Percentiles rank a stretch among this genome's conserved stretches.
Evolutionary conservation across 1,140 invertebrate genomes (phyloP).

Genomic region (Xylocopa sonorina): DNA sequence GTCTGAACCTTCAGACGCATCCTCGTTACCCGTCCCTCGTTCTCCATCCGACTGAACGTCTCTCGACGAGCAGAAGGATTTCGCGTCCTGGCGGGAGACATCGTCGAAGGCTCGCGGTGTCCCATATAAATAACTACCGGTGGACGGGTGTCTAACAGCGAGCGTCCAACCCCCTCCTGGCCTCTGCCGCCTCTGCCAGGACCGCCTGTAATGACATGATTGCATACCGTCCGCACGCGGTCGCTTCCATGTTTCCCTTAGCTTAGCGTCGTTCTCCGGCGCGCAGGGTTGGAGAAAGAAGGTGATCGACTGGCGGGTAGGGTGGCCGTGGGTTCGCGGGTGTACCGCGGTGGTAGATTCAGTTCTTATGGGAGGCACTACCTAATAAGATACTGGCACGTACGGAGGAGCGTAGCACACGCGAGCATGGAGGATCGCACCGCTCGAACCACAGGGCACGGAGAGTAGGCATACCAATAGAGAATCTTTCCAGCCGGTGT

Average conservation of each 20-base stretch:
- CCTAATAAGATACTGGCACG: constrained; percentile 54
- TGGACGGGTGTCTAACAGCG: constrained; percentile 48
- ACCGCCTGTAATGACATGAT: constrained; percentile 65
- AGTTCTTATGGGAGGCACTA: constrained; percentile 42
- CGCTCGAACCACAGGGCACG: background rate
- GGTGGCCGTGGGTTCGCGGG: too few relatives aligned
- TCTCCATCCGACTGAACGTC: too few relatives aligned
- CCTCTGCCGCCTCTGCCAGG: constrained; percentile 37
- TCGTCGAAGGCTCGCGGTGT: constrained; percentile 27
- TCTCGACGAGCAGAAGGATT: background rate
- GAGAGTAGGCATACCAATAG: constrained; percentile 56
- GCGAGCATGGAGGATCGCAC: constrained; percentile 18
- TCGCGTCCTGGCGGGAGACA: constrained; percentile 28
- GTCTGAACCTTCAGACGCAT: background rate
- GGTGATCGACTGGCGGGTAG: background rate
- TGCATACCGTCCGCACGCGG: constrained; percentile 66
- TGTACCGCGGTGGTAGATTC: background rate
- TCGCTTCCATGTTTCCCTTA: constrained; percentile 48
- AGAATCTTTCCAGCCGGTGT: constrained; percentile 67
- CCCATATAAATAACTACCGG: constrained; percentile 60
- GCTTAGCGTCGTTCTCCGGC: constrained; percentile 27
- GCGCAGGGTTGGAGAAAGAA: constrained; percentile 2
- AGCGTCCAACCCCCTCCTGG: too few relatives aligned
- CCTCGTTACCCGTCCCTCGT: background rate
- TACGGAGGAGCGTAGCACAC: constrained; percentile 1